phyloP scores from a whole-genome alignment of 2,113 vertebrate genomes.

The Donacobius atricapilla region DNA sequence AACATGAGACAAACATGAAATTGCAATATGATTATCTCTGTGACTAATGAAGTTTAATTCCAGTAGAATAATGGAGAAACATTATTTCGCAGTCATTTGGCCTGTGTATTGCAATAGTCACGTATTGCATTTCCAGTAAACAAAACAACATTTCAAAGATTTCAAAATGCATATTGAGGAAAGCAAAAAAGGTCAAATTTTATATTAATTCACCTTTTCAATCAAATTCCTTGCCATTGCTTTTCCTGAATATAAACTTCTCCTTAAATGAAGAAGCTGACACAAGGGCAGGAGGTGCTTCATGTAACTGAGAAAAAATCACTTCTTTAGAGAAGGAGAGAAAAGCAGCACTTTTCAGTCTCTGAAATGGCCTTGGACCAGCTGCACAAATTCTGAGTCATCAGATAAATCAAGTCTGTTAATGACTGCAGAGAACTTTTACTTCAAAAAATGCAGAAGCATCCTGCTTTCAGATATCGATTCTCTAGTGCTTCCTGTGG shows the following conservation, averaged over 20 bases:
- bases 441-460: not conserved
- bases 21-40: not conserved
- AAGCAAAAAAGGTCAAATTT: not conserved
- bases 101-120: not conserved
- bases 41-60: not conserved
- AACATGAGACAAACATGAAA: not conserved
- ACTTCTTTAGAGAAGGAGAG: not conserved
- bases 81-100: not conserved
- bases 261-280: not conserved
- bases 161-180: not conserved
- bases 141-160: not conserved
- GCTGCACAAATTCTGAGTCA: constrained; percentile 28
- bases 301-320: not conserved
- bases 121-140: not conserved
- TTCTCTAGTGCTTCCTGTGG: not conserved
- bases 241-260: not conserved
- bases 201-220: not conserved
- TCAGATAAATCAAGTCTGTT: not conserved
- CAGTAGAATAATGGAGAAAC: not conserved
- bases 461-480: not conserved
- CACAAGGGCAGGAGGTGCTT: not conserved
- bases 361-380: not conserved
- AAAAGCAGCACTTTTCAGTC: not conserved
- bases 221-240: not conserved
- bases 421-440: not conserved